Evolutionary conservation across 2,888 invertebrate species (phyloP), one percentile per base, ranked within the genome.

Genomic region (Phlogophora meticulosa): DNA sequence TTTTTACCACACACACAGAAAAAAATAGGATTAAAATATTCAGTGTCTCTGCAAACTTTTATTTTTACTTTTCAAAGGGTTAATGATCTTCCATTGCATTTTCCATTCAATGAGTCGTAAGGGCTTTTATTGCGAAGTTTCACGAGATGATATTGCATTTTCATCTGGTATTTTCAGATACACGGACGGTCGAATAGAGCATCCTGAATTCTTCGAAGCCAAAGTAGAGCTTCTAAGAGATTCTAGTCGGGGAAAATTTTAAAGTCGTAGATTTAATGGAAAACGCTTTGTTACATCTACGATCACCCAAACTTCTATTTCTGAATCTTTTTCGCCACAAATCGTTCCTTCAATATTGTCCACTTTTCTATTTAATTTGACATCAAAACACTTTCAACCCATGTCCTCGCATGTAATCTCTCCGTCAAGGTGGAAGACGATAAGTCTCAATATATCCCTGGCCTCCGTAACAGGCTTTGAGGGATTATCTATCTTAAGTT

Each of bases 401-500:
- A n/a, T n/a, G n/a, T 56, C 45, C n/a, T 46, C 28, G 13, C 42
- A n/a, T 34, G 40, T 65, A 57, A 70, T 65, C 55, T 58, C 74
- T 32, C 17, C 20, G 32, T 36, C 46, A 53, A 60, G 46, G 52
- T 71, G 10, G 51, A 45, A 66, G 48, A 45, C 55, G 51, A 52
- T 68, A 69, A 63, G 59, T 60, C 49, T 52, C 51, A 51, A 66
- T 58, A 55, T 62, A 45, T 64, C 49, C 45, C 34, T 61, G 51
- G 55, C 52, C 40, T 72, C 17, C n/a, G 42, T 53, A 76, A 76
- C 59, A 62, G 42, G 62, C 72, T 66, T 51, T 55, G 49, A 72
- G 63, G 53, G 71, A 82, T 72, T 70, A 81, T 70, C 62, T 64
- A 53, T 62, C 60, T 78, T 17, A 79, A 80, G 65, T 76, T 79